These are phyloP conservation scores for Gallinago undulata DNA, from an alignment of 2,113 vertebrate species.

Conservation along the genomic window DNA sequence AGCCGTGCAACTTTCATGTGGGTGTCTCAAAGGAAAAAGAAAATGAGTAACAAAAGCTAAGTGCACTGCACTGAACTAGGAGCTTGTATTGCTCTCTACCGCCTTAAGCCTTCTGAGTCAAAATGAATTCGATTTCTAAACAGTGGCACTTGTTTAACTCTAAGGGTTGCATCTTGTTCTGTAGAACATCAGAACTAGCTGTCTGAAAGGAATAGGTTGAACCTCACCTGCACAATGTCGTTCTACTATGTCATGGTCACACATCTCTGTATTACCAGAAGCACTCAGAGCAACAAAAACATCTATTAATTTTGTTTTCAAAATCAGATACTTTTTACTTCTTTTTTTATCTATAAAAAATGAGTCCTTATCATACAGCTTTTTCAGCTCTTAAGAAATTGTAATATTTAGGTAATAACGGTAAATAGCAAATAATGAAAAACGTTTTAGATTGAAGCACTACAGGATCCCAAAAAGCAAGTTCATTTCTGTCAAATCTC, in stretches of 20 bases:
- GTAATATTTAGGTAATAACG: not conserved
- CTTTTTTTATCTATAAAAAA: not conserved
- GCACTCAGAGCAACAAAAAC: not conserved
- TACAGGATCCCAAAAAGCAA: not conserved
- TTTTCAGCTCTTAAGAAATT: not conserved
- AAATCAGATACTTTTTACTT: not conserved
- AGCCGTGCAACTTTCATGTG: not conserved
- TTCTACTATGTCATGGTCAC: not conserved
- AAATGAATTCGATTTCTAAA: not conserved
- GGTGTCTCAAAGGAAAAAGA: slow-evolving; percentile 5
- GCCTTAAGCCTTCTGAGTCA: not conserved
- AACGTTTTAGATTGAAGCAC: not conserved
- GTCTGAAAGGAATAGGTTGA: not conserved
- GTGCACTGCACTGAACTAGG: not conserved
- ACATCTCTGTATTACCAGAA: not conserved
- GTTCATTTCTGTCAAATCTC: not conserved
- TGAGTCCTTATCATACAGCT: not conserved
- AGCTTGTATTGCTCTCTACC: not conserved
- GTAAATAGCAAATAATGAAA: slow-evolving; percentile 24
- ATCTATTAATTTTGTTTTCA: slow-evolving; percentile 12
- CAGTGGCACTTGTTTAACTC: not conserved
- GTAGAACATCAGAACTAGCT: not conserved
- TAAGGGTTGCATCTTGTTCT: not conserved
- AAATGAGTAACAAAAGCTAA: not conserved
- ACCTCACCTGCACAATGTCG: not conserved